Percentiles rank a stretch among this genome's conserved stretches.
Evolutionary conservation across 1,140 invertebrate species (phyloP).

Genomic region (Micrasema longulum): DNA sequence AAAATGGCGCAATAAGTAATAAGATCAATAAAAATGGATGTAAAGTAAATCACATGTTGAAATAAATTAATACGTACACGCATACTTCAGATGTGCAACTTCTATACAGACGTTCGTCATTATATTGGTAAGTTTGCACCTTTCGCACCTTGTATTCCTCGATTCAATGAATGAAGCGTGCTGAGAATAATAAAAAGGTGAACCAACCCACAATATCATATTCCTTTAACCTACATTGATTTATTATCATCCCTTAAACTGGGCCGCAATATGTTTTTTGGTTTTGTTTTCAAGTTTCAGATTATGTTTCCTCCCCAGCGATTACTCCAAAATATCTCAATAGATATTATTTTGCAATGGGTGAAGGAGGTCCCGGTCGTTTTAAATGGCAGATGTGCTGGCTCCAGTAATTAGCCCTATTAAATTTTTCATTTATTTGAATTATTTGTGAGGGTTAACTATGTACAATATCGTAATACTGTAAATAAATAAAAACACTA

Average conservation of each 20-base stretch:
- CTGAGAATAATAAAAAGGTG: slow-evolving; percentile 46
- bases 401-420: neutral
- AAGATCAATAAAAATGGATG: neutral
- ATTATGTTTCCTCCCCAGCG: slow-evolving; percentile 47
- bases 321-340: slow-evolving; percentile 17
- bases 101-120: neutral
- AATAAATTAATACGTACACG: too few relatives aligned
- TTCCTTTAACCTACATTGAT: slow-evolving; percentile 48
- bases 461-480: too few relatives aligned
- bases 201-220: slow-evolving; percentile 29
- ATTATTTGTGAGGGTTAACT: too few relatives aligned
- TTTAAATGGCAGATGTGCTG: slow-evolving; percentile 47
- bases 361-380: slow-evolving; percentile 40
- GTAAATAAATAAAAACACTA: too few relatives aligned
- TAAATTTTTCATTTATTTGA: too few relatives aligned
- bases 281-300: slow-evolving; percentile 47
- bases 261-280: slow-evolving; percentile 40
- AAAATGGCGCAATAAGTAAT: neutral
- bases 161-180: slow-evolving; percentile 39
- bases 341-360: slow-evolving; percentile 26
- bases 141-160: slow-evolving; percentile 26
- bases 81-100: too few relatives aligned
- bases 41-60: slow-evolving; percentile 14
- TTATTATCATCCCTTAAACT: slow-evolving; percentile 52
- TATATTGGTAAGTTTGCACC: slow-evolving; percentile 8